These are phyloP conservation scores for Condylura cristata DNA, from an alignment of 2,113 vertebrate genomes.

Conservation along the genomic window DNA sequence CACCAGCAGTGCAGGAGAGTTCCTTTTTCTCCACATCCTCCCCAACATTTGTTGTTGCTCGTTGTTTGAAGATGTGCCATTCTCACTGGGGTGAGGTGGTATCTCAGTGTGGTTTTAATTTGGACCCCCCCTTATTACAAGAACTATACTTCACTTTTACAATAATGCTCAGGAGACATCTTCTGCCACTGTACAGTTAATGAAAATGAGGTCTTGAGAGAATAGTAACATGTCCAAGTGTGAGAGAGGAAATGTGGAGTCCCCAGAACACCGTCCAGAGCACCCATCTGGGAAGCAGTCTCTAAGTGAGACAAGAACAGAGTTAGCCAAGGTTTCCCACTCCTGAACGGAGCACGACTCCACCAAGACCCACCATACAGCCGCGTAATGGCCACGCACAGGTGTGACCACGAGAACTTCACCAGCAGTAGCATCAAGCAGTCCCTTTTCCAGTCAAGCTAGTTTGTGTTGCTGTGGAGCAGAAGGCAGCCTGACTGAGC, in stretches of 20 bases:
- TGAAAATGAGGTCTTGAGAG: neutral
- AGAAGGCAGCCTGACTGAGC: neutral
- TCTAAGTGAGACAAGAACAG: neutral
- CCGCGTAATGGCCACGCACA: rapidly evolving
- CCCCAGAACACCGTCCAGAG: neutral
- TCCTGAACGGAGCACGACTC: neutral
- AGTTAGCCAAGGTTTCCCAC: neutral
- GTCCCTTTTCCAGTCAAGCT: too few species aligned
- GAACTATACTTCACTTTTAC: neutral
- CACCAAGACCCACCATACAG: rapidly evolving
- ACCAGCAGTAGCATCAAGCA: neutral
- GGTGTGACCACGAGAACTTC: neutral
- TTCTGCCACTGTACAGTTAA: neutral
- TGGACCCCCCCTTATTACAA: too few species aligned
- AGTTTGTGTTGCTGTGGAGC: neutral
- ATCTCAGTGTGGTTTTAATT: too few species aligned
- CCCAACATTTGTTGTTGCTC: too few species aligned
- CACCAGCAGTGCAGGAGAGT: too few species aligned
- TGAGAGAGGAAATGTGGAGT: neutral
- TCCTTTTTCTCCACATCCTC: too few species aligned
- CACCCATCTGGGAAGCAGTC: neutral
- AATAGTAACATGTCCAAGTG: neutral
- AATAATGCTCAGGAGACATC: neutral
- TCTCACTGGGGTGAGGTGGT: too few species aligned
- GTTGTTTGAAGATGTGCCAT: too few species aligned